Evolutionary conservation across 2,888 invertebrate genomes (phyloP).

Genomic region (Napeogenes inachia): DNA sequence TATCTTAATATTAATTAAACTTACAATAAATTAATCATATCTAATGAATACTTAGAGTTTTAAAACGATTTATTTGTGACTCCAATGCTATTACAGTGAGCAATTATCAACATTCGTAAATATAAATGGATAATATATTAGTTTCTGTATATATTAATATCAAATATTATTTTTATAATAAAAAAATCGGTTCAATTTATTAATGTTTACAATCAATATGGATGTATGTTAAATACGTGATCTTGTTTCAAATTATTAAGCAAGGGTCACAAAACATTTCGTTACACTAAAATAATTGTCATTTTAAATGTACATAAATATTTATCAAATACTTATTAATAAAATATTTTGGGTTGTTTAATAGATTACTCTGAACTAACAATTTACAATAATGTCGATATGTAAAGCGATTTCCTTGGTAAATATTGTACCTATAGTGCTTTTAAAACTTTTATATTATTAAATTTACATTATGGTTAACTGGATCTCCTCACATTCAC

Average conservation of each 20-base stretch:
- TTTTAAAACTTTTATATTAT: conserved; percentile 41
- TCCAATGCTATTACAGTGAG: conserved; percentile 59
- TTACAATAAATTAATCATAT: conserved; percentile 72
- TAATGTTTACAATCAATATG: neutral
- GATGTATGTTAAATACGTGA: too few relatives aligned
- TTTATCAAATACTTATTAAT: conserved; percentile 46
- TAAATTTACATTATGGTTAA: conserved; percentile 47
- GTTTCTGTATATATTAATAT: too few relatives aligned
- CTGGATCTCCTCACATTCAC: conserved; percentile 31
- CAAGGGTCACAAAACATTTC: conserved; percentile 33
- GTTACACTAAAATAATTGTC: conserved; percentile 50
- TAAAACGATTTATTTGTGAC: conserved; percentile 52
- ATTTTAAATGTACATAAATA: conserved; percentile 51
- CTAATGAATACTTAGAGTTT: conserved; percentile 73
- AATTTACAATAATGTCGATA: conserved; percentile 48
- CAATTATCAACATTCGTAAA: conserved; percentile 42
- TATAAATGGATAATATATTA: too few relatives aligned
- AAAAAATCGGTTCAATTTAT: too few relatives aligned
- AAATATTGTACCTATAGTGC: conserved; percentile 55
- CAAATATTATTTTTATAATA: too few relatives aligned
- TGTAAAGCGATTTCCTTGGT: conserved; percentile 72
- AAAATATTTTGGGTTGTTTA: conserved; percentile 46
- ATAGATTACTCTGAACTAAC: conserved; percentile 49
- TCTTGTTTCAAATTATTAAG: conserved; percentile 6
- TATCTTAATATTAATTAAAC: conserved; percentile 59